Base-by-base conservation (phyloP, 2,797 vertebrate genomes). In the Etheostoma perlongum region DNA sequence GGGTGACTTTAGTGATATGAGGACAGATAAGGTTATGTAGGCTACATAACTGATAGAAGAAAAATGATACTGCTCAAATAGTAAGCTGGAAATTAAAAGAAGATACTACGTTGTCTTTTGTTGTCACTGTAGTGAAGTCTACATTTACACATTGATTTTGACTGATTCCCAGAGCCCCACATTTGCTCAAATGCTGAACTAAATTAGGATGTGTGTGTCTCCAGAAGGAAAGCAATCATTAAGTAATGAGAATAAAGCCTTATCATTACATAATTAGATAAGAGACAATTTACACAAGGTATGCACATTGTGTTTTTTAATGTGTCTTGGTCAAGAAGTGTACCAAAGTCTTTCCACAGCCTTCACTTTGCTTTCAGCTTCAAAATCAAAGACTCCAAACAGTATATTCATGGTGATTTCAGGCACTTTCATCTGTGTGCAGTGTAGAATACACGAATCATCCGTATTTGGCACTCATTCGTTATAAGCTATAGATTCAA, bases 401-500 rank as follows among this genome's bases (percentile, higher is more conserved):
- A 42, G 27, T 48, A 48, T 75, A 69, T 77, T 53, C 51, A 72
- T 40, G 44, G n/a, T 70, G 40, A 76, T 71, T 76, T 74, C 13
- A 75, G 57, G n/a, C 47, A 61, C 59, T 67, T 79, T 71, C 51
- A 69, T 78, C 55, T 15, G 27, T 23, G 40, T 67, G 30, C 53
- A 25, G 62, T 62, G 19, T 51, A 79, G 36, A 76, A 72, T 54
- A 18, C 36, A 77, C 33, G 18, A 74, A n/a, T 74, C 59, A 73
- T 68, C 11, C 36, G 25, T 63, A 60, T 14, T 62, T 54, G 7
- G 11, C 68, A 12, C 7, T 78, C 19, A 65, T 78, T 81, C 72
- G 16, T 73, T 47, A 49, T 70, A 52, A 78, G 47, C 58, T 68
- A 30, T 76, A 51, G 42, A 84, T 79, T 81, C 44, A 67, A 80